These are phyloP conservation scores for Drosophila grimshawi DNA, from an alignment of 1,140 invertebrate genomes.

Conservation along the genomic window DNA sequence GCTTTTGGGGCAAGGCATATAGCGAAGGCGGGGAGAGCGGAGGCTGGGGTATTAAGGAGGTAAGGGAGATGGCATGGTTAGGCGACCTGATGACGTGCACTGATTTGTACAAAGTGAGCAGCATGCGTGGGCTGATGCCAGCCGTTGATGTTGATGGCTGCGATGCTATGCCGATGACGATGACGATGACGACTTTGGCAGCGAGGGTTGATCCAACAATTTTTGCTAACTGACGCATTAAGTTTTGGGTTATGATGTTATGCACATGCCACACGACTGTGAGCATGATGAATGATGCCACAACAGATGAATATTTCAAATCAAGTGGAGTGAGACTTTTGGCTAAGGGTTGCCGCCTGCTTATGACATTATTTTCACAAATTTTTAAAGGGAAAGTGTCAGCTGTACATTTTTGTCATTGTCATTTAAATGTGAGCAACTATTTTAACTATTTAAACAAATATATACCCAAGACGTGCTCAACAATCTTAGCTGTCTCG, in stretches of 20 bases:
- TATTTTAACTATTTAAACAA: too few relatives aligned
- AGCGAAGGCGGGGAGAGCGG: background rate
- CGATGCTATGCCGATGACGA: background rate
- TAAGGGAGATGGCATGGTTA: constrained; percentile 1
- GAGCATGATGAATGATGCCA: constrained; percentile 55
- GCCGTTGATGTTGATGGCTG: constrained; percentile 39
- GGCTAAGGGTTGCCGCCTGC: background rate
- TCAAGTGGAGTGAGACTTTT: background rate
- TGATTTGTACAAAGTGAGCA: constrained; percentile 60
- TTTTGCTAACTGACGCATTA: constrained; percentile 3
- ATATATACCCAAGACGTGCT: too few relatives aligned
- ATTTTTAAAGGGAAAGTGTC: background rate
- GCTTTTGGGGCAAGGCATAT: background rate
- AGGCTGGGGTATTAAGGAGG: background rate
- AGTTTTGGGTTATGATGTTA: constrained; percentile 49
- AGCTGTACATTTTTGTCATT: background rate
- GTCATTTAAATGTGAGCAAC: background rate
- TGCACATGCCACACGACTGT: constrained; percentile 3
- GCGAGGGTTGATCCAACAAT: constrained; percentile 64
- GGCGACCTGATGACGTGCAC: constrained; percentile 59
- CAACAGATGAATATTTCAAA: constrained; percentile 49
- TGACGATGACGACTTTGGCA: constrained; percentile 48
- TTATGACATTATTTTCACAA: background rate
- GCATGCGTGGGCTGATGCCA: constrained; percentile 51
- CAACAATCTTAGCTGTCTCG: too few relatives aligned